Evolutionary conservation across 2,888 invertebrate genomes (phyloP).

Genomic region (Andricus quercusramuli): DNA sequence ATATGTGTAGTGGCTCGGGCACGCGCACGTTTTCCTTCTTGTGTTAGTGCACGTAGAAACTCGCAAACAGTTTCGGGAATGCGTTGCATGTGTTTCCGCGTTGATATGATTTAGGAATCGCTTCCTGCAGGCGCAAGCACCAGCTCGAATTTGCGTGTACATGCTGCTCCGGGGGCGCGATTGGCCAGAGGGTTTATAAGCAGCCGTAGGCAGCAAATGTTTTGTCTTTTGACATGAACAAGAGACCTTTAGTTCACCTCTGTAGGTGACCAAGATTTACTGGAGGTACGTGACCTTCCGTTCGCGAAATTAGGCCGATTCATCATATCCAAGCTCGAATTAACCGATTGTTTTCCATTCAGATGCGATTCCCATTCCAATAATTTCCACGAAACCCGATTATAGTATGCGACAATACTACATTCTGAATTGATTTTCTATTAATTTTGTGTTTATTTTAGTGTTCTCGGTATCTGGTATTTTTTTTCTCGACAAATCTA

Average conservation of each 20-base stretch:
- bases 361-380: not conserved
- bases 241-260: conserved; percentile 31
- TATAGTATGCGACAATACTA: not conserved
- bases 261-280: conserved; percentile 67
- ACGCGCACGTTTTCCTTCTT: conserved; percentile 34
- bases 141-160: conserved; percentile 56
- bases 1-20: conserved; percentile 44
- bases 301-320: conserved; percentile 74
- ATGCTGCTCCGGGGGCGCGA: conserved; percentile 38
- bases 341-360: conserved; percentile 11
- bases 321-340: conserved; percentile 62
- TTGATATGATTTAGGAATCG: conserved; percentile 73
- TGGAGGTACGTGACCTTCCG: conserved; percentile 70
- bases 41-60: conserved; percentile 44
- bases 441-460: not conserved
- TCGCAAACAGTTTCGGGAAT: conserved; percentile 63
- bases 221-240: conserved; percentile 47
- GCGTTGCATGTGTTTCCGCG: conserved; percentile 67
- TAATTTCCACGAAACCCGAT: not conserved
- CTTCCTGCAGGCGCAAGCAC: conserved; percentile 54
- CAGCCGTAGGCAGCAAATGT: conserved; percentile 42
- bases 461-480: not conserved
- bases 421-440: conserved; percentile 37
- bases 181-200: conserved; percentile 35
- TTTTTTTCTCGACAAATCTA: not conserved